phyloP scores from a whole-genome alignment of 2,797 vertebrate genomes.

The Protosalanx chinensis region DNA sequence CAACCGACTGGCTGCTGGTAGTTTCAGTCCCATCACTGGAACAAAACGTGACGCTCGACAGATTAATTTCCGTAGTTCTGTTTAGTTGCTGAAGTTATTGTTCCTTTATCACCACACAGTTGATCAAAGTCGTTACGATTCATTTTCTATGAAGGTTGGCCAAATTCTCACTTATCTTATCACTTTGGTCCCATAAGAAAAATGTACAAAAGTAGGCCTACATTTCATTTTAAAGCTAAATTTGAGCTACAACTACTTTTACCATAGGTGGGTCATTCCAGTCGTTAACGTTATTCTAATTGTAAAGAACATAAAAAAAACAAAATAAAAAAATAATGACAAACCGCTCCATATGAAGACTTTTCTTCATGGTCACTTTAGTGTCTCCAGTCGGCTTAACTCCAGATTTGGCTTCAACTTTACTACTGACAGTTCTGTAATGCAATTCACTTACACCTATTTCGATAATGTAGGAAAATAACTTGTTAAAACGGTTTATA shows the following conservation, averaged over 20 bases:
- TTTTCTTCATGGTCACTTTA: slow-evolving; percentile 65
- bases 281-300: background rate
- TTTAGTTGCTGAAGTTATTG: background rate
- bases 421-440: too few relatives aligned
- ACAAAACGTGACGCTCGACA: slow-evolving; percentile 15
- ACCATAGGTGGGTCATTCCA: background rate
- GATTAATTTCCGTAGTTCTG: background rate
- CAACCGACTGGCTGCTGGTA: slow-evolving; percentile 23
- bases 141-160: too few relatives aligned
- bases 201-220: too few relatives aligned
- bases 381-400: background rate
- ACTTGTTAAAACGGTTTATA: background rate
- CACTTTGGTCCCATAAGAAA: too few relatives aligned
- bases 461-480: background rate
- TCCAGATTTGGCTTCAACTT: background rate
- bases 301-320: background rate
- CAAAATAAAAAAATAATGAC: slow-evolving; percentile 1
- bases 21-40: slow-evolving; percentile 24
- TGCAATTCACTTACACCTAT: background rate
- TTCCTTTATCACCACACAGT: background rate
- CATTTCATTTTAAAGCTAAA: too few relatives aligned
- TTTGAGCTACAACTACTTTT: background rate
- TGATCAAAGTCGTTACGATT: too few relatives aligned
- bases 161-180: too few relatives aligned
- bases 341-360: slow-evolving; percentile 54